These are phyloP conservation scores for Lapara coniferarum DNA, from an alignment of 2,888 invertebrate genomes.

Conservation along the genomic window DNA sequence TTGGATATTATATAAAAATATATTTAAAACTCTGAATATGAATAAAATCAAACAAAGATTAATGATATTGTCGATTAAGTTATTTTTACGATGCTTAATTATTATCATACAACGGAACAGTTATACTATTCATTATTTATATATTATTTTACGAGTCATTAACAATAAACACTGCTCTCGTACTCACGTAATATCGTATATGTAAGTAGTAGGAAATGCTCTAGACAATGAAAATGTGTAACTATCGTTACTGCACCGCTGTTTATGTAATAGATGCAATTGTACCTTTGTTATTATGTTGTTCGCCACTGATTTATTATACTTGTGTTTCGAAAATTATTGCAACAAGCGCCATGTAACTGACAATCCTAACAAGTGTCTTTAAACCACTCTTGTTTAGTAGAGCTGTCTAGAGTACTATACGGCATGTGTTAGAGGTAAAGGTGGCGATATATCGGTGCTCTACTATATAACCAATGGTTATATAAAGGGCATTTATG, in stretches of 20 bases:
- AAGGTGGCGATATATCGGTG: no score
- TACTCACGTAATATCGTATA: conserved; percentile 61
- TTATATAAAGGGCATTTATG: no score
- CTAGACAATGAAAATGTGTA: conserved; percentile 79
- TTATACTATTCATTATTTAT: not conserved
- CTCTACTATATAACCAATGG: no score
- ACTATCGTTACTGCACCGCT: conserved; percentile 56
- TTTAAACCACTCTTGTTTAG: not conserved
- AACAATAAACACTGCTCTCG: conserved; percentile 31
- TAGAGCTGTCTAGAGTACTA: no score
- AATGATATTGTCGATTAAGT: no score
- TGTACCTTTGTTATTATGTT: conserved; percentile 18
- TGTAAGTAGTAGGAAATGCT: conserved; percentile 73
- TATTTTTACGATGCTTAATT: not conserved
- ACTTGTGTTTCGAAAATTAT: not conserved
- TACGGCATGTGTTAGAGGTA: no score
- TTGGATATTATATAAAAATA: no score
- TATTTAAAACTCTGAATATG: no score
- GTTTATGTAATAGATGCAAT: conserved; percentile 56
- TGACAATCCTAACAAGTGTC: not conserved
- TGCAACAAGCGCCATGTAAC: not conserved
- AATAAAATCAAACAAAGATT: no score
- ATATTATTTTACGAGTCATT: conserved; percentile 27
- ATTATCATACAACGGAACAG: not conserved
- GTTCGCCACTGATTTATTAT: not conserved